Percentiles rank a stretch among this genome's conserved stretches.
Conservation (phyloP, 2,113 vertebrate genomes). For the Vimba vimba region DNA sequence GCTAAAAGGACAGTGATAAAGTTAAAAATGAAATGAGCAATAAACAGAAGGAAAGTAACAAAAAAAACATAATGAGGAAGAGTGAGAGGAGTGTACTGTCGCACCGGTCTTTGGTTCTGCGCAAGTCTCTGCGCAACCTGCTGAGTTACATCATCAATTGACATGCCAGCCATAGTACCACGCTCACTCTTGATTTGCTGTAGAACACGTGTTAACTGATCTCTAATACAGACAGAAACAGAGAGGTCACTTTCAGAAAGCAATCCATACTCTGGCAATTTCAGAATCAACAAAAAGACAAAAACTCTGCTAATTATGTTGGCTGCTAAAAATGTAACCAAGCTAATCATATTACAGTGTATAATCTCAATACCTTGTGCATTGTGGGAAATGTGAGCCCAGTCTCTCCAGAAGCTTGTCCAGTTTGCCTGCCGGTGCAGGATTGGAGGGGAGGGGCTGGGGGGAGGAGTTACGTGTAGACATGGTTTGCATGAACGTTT, state of each 20-base stretch:
- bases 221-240: conserved; percentile 62
- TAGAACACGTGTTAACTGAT: conserved; percentile 84
- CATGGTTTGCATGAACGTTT: background rate
- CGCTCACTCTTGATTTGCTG: conserved; percentile 91
- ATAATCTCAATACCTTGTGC: conserved; percentile 77
- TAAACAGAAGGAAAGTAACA: background rate
- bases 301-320: background rate
- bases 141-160: conserved; percentile 86
- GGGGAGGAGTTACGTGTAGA: conserved; percentile 45
- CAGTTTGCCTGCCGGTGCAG: conserved; percentile 76
- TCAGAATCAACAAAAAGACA: background rate
- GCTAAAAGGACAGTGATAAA: conserved; percentile 14
- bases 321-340: background rate
- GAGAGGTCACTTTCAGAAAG: background rate
- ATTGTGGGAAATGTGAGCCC: conserved; percentile 82
- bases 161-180: conserved; percentile 87
- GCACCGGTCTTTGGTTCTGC: conserved; percentile 70
- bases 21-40: background rate
- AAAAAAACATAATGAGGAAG: background rate
- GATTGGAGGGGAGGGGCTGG: conserved; percentile 63
- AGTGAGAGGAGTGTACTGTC: background rate
- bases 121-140: conserved; percentile 80
- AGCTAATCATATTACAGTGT: background rate
- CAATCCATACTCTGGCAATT: background rate
- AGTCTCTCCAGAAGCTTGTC: conserved; percentile 90